Evolutionary conservation across 2,888 invertebrate species (phyloP).

Genomic region (Xylocampa areola): DNA sequence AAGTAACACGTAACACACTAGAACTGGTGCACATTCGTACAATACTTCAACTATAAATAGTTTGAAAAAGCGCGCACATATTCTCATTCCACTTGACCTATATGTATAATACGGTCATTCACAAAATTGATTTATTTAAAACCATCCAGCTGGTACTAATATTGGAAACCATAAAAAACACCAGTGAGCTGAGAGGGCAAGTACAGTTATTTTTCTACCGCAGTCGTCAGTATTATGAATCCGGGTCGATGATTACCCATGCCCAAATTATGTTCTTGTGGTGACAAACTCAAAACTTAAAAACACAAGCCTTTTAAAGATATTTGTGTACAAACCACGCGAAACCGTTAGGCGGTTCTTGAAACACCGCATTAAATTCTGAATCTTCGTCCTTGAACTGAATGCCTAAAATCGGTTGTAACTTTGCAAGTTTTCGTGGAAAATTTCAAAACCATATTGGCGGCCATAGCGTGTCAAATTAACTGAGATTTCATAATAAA

Average conservation of each 20-base stretch:
- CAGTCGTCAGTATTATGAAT: conserved; percentile 36
- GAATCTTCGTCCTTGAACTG: conserved; percentile 29
- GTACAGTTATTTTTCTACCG: conserved; percentile 44
- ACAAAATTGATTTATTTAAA: conserved; percentile 45
- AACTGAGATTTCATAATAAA: conserved; percentile 52
- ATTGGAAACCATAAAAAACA: conserved; percentile 24
- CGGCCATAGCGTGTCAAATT: conserved; percentile 30
- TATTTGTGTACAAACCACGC: conserved; percentile 12
- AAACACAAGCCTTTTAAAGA: conserved; percentile 23
- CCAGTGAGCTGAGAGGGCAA: conserved; percentile 10
- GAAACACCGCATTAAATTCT: conserved; percentile 23
- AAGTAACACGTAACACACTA: conserved; percentile 5
- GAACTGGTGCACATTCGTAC: conserved; percentile 23
- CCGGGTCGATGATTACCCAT: conserved; percentile 28
- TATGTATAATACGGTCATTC: conserved; percentile 33
- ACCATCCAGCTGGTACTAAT: conserved; percentile 23
- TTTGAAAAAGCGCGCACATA: conserved; percentile 40
- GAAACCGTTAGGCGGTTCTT: conserved; percentile 14
- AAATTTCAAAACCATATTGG: conserved; percentile 30
- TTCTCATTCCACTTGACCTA: conserved; percentile 49
- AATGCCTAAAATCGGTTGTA: conserved; percentile 34
- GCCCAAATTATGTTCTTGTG: conserved; percentile 29
- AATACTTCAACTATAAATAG: conserved; percentile 47
- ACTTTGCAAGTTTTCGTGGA: conserved; percentile 29
- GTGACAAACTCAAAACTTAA: conserved; percentile 28